A percentile compares a stretch with the other conserved stretches of the same genome.
Evolutionary conservation across 2,888 invertebrate species (phyloP).

Genomic region (Phoenoteleia sp.): DNA sequence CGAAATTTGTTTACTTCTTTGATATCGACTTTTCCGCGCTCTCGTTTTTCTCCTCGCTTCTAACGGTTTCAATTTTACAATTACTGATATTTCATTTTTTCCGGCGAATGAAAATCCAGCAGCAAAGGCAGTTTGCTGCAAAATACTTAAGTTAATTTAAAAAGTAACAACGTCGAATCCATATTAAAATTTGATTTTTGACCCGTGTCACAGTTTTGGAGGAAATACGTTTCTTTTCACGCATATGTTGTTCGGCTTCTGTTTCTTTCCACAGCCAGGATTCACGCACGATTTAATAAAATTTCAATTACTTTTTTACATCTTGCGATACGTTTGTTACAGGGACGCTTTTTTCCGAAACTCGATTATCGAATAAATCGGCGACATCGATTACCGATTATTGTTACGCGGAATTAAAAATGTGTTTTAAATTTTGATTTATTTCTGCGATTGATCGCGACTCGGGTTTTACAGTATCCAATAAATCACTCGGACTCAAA

Average conservation of each 20-base stretch:
- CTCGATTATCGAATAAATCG: neutral
- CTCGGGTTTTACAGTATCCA: neutral
- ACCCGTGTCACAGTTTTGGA: too few species aligned
- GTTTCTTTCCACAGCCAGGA: neutral
- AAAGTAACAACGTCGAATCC: too few species aligned
- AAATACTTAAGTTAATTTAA: too few species aligned
- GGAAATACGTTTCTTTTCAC: neutral
- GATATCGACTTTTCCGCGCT: too few species aligned
- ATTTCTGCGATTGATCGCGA: neutral
- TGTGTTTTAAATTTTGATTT: neutral
- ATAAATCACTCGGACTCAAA: neutral
- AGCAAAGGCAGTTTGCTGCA: too few species aligned
- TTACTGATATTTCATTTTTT: too few species aligned
- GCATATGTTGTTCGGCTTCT: neutral
- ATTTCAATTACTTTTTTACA: neutral
- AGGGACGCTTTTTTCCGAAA: neutral
- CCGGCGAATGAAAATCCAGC: too few species aligned
- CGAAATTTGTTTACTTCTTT: too few species aligned
- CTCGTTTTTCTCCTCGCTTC: too few species aligned
- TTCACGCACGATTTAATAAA: neutral
- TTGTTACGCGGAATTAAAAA: neutral
- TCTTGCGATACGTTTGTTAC: neutral
- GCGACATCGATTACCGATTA: neutral
- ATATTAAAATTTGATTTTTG: too few species aligned
- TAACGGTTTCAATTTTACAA: too few species aligned